Evolutionary conservation across 2,113 vertebrate genomes (phyloP), one percentile per base, ranked within the genome.

Genomic region (Blennius ocellaris): DNA sequence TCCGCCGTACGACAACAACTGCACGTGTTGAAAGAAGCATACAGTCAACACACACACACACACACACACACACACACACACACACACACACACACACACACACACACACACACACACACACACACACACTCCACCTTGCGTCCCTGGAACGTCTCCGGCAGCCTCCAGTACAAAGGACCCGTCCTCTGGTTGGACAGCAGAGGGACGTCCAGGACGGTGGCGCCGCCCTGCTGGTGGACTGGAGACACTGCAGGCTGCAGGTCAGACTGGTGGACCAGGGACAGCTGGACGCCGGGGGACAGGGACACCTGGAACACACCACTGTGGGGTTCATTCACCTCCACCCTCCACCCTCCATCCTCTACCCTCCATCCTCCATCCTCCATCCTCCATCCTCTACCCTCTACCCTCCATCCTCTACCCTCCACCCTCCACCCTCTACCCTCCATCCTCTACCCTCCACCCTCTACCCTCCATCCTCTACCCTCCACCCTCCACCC

Each of bases 1-100:
- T 14, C 97, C 97, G 5, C 96, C 96, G 0, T 99, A 99, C 0
- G 96, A 92, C 92, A 95, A 78, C 48, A 98, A 92, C 97, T 99
- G 61, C 9, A 51, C 5, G 1, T 17, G 45, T 0, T 45, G 2
- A 43, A 43, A 10, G 21, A 30, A 30, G 4, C 21, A 30, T 4
- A 30, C 21, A 30, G 21, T 30, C 2, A 30, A 30, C 21, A 30
- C 21, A 30, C 21, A 30, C 21, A 30, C 21, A 30, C 21, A 30
- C 21, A 30, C 21, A 30, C 21, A 30, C 21, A 30, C 21, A 30
- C 21, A 30, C 21, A 30, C 21, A 30, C 21, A 30, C n/a, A 30
- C 4, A 30, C 2, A 30, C 21, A 30, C 21, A 30, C 21, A 30
- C 21, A 30, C 21, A 30, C 21, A 30, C 21, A 30, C 21, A 30